Base-by-base conservation (phyloP, 1,140 invertebrate genomes). In the Drosophila nigrodunni region DNA sequence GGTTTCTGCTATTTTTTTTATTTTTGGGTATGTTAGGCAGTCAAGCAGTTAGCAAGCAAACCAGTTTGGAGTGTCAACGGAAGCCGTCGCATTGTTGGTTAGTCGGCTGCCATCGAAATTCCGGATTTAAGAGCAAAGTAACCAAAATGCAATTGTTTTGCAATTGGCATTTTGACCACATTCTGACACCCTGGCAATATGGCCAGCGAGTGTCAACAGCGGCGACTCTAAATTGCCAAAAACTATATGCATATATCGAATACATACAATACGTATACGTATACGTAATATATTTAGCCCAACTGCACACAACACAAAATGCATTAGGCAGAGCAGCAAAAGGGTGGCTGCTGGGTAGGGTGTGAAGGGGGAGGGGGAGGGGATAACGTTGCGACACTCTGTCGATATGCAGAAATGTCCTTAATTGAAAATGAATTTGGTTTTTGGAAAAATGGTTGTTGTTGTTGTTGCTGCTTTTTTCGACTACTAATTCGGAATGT, bases 91-190 rank as follows among this genome's bases (percentile, higher is more conserved):
- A 70, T 70, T 89, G 85, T 88, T 83, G 78, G 85, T 82, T 87
- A 88, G 83, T 87, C 88, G 82, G 75, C 79, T 88, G 80, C 85
- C 85, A 88, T 76, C 86, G 87, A 90, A 90, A 87, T 90, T 86
- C 82, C 88, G 87, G 86, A 82, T 87, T 90, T 90, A 86, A 90
- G 82, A 86, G 79, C 87, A 90, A 90, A 90, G 87, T 90, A 89
- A 90, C 86, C 86, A 82, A 90, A 90, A 90, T 90, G 87, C 86
- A 90, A 90, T 90, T 90, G 86, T 90, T 90, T 90, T 90, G 82
- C 86, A 90, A 90, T 89, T 90, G 86, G 82, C 86, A 90, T 90
- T 90, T 90, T 82, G 86, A 90, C 86, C 86, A 90, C 86, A 90
- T 87, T 87, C 86, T 90, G 86, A 90, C 86, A 87, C 87, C 54